Evolutionary conservation across 2,113 vertebrate genomes (phyloP), one percentile per base, ranked within the genome.

Genomic region (Collichthys lucidus): DNA sequence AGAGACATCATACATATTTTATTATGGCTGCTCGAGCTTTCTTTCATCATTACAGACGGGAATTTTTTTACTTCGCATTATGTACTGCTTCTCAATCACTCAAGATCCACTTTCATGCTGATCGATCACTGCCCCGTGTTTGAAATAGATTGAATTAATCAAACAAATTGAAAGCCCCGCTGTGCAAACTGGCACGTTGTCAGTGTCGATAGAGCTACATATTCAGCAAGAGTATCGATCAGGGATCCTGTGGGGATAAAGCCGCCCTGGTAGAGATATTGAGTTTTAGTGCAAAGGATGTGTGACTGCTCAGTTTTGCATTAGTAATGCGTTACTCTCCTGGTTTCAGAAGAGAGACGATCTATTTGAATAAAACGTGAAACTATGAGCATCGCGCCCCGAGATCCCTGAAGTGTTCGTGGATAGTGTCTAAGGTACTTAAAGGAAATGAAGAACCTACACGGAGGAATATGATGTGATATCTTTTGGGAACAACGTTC

Each of bases 181-280:
- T 74, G 64, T 68, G 47, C 60, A 73, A 83, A 80, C 50, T 19
- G 46, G 11, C 55, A 42, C 6, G 60, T 50, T 83, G 74, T 87
- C 53, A 2, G 47, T 79, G 86, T 88, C 78, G 77, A 68, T 79
- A 80, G 29, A 62, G 62, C 56, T 20, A 20, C 29, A 11, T 42
- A 74, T 42, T 24, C 29, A 87, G 79, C 67, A 26, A 44, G n/a
- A 56, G 40, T 57, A 88, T 91, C 17, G 86, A 93, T 87, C 63
- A 17, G 19, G 24, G 57, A 26, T 77, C 66, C 68, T 42, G 79
- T 69, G 74, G 46, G 47, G 69, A 80, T 55, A 71, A 80, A 88
- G 60, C 65, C 49, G 1, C 57, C 10, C 74, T 53, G 52, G 42
- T 29, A 4, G 47, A 79, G 70, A 44, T 73, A 81, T 72, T 72